Conservation (phyloP, 1,140 invertebrate genomes). For the Liolophura sinensis region DNA sequence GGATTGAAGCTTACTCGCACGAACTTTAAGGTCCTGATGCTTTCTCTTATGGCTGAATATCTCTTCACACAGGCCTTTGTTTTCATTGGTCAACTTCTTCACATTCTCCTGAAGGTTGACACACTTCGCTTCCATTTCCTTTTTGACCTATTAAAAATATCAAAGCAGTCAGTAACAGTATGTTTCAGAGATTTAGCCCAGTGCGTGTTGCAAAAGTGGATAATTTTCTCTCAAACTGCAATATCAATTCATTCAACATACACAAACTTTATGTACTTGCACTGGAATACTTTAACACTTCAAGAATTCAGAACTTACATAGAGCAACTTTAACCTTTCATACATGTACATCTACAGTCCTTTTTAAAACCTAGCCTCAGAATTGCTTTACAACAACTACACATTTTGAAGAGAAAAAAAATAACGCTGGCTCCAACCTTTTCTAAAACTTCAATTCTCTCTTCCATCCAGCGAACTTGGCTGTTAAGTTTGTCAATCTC, state of each 20-base stretch:
- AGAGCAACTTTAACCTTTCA: background rate
- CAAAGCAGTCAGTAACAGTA: conserved; percentile 1
- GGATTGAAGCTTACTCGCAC: conserved; percentile 30
- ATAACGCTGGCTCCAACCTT: conserved; percentile 25
- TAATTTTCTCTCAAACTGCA: too few species aligned
- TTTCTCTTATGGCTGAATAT: conserved; percentile 31
- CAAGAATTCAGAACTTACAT: background rate
- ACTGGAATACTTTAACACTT: too few species aligned
- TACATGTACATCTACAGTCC: conserved; percentile 1
- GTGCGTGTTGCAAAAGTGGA: too few species aligned
- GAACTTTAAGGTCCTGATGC: conserved; percentile 28
- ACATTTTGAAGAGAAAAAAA: conserved; percentile 1
- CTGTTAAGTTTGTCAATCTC: conserved; percentile 45
- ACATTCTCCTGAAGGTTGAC: conserved; percentile 42
- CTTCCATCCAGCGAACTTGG: conserved; percentile 46
- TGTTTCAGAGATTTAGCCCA: background rate
- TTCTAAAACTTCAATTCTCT: conserved; percentile 40
- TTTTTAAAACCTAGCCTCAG: conserved; percentile 3
- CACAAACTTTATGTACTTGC: too few species aligned
- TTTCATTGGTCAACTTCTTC: conserved; percentile 38
- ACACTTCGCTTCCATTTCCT: conserved; percentile 41
- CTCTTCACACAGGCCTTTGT: conserved; percentile 39
- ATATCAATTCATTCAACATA: too few species aligned
- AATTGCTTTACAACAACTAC: background rate
- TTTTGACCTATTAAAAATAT: conserved; percentile 35